Percentiles rank a stretch among this genome's conserved stretches.
Evolutionary conservation across 2,888 invertebrate genomes (phyloP).

Genomic region (Xestia c-nigrum): DNA sequence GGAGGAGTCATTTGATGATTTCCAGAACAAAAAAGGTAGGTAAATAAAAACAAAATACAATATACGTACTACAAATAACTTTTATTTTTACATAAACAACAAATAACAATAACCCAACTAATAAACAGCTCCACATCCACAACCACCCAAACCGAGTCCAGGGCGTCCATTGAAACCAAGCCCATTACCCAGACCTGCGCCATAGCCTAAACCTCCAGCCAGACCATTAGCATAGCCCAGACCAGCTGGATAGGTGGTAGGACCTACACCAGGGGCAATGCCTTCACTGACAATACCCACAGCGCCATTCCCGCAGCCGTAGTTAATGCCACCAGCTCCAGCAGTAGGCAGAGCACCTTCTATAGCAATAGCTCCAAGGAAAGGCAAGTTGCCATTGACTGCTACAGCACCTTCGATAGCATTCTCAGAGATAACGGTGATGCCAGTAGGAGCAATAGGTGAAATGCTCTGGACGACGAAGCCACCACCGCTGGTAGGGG

Average conservation of each 20-base stretch:
- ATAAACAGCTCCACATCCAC: conserved; percentile 37
- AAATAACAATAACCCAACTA: conserved; percentile 35
- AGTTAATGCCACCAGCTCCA: conserved; percentile 73
- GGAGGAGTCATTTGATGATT: too few species aligned
- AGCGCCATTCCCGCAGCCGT: conserved; percentile 74
- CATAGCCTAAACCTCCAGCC: conserved; percentile 31
- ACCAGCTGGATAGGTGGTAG: conserved; percentile 23
- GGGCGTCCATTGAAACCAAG: conserved; percentile 37
- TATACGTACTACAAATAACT: conserved; percentile 14
- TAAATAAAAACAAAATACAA: conserved; percentile 24
- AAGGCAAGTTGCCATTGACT: conserved; percentile 67
- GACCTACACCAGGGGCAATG: conserved; percentile 38
- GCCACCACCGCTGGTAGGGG: conserved; percentile 64
- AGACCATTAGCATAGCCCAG: conserved; percentile 27
- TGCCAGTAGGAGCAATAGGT: conserved; percentile 73
- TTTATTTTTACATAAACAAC: conserved; percentile 43
- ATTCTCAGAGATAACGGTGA: conserved; percentile 70
- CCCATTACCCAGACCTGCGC: conserved; percentile 35
- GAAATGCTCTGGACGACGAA: conserved; percentile 69
- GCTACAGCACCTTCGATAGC: conserved; percentile 66
- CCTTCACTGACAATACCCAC: conserved; percentile 71
- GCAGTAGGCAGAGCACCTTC: conserved; percentile 68
- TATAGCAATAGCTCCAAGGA: conserved; percentile 67
- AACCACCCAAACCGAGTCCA: conserved; percentile 41
- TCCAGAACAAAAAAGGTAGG: too few species aligned